Evolutionary conservation across 2,113 vertebrate species (phyloP), one percentile per base, ranked within the genome.

Genomic region (Oophaga pumilio): DNA sequence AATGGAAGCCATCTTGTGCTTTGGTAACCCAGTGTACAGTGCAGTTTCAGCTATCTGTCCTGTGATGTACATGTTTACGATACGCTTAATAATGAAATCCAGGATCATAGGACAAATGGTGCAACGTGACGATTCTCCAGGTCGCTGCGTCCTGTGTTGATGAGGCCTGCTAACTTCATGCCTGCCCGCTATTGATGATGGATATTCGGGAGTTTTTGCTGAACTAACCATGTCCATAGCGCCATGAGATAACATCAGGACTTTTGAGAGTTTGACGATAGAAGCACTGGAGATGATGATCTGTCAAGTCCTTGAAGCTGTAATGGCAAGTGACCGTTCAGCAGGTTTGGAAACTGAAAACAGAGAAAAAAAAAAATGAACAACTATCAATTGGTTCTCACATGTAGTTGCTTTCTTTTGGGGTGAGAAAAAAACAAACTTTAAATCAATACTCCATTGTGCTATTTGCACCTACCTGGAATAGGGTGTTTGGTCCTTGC

Each of bases 261-360:
- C 92, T 97, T 98, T 93, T 97, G 96, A 89, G 94, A 92, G 17
- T 91, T 95, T 9, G 96, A 95, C 85, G 97, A 97, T 83, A 97
- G 96, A 93, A 98, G 94, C 87, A 96, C 93, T 86, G 97, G 96
- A 90, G 97, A 97, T 90, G 97, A 95, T 89, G 96, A 94, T 93
- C 97, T 95, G 88, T 98, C 97, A 96, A 98, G 92, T 86, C 93
- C 95, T 92, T 96, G 96, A 90, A 98, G 93, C 50, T 96, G 95
- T 91, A 98, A 92, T 53, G 97, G 96, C 93, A 98, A 95, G 93
- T 97, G 97, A 90, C 97, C 95, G 43, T 97, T 98, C 60, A 98
- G 96, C 94, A 98, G 95, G 91, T 95, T 97, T 90, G 97, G 97
- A 92, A 98, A 98, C 97, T 98, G 94, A 6, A 90, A 91, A 85